Percentiles rank a stretch among this genome's conserved stretches.
phyloP scores from a whole-genome alignment of 2,797 vertebrate genomes.

The Sebastes matsubarae region DNA sequence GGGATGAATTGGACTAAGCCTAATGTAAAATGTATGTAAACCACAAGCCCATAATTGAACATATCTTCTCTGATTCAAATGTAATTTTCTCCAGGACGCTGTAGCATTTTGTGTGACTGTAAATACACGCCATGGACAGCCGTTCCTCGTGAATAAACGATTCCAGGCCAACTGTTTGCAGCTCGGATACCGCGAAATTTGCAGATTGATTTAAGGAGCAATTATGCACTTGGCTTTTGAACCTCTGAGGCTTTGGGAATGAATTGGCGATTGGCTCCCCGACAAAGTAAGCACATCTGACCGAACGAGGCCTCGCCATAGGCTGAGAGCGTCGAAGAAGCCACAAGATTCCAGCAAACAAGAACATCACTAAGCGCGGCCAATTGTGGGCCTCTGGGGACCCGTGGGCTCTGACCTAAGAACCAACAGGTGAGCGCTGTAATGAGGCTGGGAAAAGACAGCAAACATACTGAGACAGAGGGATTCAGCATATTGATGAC shows the following conservation, averaged over 20 bases:
- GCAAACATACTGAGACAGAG: constrained; percentile 15
- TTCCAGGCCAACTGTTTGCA: constrained; percentile 72
- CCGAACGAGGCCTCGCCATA: constrained; percentile 59
- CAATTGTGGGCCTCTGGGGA: constrained; percentile 58
- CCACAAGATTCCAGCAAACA: constrained; percentile 73
- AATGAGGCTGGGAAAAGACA: constrained; percentile 43
- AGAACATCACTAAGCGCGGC: constrained; percentile 52
- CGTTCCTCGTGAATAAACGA: constrained; percentile 59
- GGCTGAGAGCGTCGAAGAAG: constrained; percentile 64
- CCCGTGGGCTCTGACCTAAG: constrained; percentile 57
- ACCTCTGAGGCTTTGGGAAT: constrained; percentile 79
- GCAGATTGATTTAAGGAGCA: constrained; percentile 81
- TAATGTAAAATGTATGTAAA: constrained; percentile 63
- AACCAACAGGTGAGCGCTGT: constrained; percentile 51
- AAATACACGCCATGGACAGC: constrained; percentile 46
- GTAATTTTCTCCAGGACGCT: constrained; percentile 48
- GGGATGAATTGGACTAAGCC: constrained; percentile 41
- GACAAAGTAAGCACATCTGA: constrained; percentile 81
- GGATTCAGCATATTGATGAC: background rate
- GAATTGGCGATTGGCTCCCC: constrained; percentile 76
- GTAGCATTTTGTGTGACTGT: constrained; percentile 53
- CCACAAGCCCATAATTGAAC: constrained; percentile 63
- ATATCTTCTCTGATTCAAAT: constrained; percentile 59
- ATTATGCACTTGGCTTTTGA: constrained; percentile 84
- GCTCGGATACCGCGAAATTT: constrained; percentile 74